Evolutionary conservation across 2,888 invertebrate species (phyloP), one percentile per base, ranked within the genome.

Genomic region (Leptinotarsa peninsularis): DNA sequence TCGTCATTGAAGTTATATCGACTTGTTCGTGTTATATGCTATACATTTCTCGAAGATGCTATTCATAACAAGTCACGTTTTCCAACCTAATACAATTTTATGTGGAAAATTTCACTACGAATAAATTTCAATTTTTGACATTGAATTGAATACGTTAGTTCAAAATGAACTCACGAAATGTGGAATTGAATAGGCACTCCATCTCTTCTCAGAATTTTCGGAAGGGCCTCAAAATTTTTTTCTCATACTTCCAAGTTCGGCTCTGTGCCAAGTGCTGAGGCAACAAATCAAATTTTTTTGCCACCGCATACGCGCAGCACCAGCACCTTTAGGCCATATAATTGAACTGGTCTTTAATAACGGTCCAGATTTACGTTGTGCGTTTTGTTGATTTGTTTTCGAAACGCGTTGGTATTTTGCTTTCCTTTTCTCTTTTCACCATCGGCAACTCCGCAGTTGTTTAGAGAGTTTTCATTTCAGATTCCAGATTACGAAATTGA

Each of bases 241-340:
- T 10, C 10, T 43, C 43, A 43, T 43, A 43, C 3, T 58, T 14
- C 4, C 5, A 23, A 58, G 14, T 21, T 4, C 58, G 27, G 58
- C 21, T 23, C 23, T 58, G 58, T 1, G 13, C 13, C 72, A 68
- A 72, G 72, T 69, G 76, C 74, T 73, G 73, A 66, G 72, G 72
- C 71, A 74, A 80, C 78, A 80, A 79, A 78, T 79, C 77, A 78
- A 76, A 73, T 78, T 79, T 80, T 78, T 78, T 74, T 80, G 76
- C 76, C 76, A 77, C 76, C 74, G 78, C 72, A 75, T 76, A 75
- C 76, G 79, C 74, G 58, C 52, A 79, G 76, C 76, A 43, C 43
- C 43, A 75, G 71, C 76, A 78, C 78, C 79, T 79, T 73, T 67
- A 76, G 80, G 79, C 74, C 54, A 76, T 77, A 76, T 78, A 78